Evolutionary conservation across 2,797 vertebrate genomes (phyloP).

Genomic region (Gastrophryne carolinensis): DNA sequence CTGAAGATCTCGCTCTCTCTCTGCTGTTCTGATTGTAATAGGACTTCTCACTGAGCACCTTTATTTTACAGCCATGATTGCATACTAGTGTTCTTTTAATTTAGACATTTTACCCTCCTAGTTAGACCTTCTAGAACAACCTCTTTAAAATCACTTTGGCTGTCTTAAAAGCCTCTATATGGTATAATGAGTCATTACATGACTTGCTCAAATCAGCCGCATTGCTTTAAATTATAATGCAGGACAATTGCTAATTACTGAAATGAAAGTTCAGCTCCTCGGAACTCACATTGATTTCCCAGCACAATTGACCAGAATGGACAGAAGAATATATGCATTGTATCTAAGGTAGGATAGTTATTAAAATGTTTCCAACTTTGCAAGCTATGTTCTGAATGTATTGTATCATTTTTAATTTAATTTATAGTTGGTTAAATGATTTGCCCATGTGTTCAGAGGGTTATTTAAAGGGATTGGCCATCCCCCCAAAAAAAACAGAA

Average conservation of each 20-base stretch:
- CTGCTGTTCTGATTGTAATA: constrained; percentile 78
- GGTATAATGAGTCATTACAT: constrained; percentile 75
- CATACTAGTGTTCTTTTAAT: constrained; percentile 79
- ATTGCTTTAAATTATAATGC: constrained; percentile 76
- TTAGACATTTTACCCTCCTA: constrained; percentile 76
- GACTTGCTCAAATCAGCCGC: constrained; percentile 71
- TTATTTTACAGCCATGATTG: constrained; percentile 76
- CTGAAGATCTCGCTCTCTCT: constrained; percentile 70
- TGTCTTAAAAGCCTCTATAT: constrained; percentile 70
- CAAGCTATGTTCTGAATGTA: no score
- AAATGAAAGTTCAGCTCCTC: constrained; percentile 72
- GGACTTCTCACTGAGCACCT: constrained; percentile 77
- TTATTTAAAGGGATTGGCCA: no score
- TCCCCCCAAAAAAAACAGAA: no score
- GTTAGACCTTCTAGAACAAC: constrained; percentile 76
- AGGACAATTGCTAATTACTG: constrained; percentile 75
- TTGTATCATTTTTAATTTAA: no score
- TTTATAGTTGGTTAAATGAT: no score
- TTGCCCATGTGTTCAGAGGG: no score
- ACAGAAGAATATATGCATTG: constrained; percentile 12
- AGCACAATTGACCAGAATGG: constrained; percentile 65
- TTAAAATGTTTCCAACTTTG: constrained; percentile 23
- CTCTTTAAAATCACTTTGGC: constrained; percentile 70
- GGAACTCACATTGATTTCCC: constrained; percentile 69
- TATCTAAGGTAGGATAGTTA: constrained; percentile 14